Conservation (phyloP, 2,797 vertebrate species). For the Malurus splendens region DNA sequence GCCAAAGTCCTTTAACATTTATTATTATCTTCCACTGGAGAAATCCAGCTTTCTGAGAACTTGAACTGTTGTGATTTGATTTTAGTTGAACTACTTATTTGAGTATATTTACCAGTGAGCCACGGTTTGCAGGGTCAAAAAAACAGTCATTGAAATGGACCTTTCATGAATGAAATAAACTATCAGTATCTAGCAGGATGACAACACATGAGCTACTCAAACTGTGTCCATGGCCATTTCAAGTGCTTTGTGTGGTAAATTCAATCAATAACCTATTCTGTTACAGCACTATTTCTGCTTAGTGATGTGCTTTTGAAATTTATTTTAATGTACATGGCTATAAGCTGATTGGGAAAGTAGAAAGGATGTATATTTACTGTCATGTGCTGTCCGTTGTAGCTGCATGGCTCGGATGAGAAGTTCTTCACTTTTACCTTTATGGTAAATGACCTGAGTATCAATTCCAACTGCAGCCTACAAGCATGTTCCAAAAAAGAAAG, state of each 20-base stretch:
- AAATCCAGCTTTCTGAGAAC: background rate
- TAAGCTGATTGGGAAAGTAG: background rate
- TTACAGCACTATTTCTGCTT: slow-evolving; percentile 1
- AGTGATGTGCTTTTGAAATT: slow-evolving; percentile 1
- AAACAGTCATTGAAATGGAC: background rate
- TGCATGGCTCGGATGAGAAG: slow-evolving; percentile 79
- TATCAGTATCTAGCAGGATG: background rate
- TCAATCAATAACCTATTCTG: background rate
- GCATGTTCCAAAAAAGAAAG: slow-evolving; percentile 18
- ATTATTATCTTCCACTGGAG: background rate
- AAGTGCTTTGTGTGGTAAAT: background rate
- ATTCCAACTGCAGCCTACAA: slow-evolving; percentile 81
- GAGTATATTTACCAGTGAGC: background rate
- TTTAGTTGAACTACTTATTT: background rate
- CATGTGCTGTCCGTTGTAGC: slow-evolving; percentile 74
- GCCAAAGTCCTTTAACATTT: background rate
- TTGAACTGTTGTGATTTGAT: background rate
- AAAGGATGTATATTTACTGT: slow-evolving; percentile 71
- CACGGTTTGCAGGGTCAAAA: background rate
- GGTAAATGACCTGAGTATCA: slow-evolving; percentile 78
- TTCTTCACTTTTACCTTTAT: slow-evolving; percentile 76
- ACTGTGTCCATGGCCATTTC: background rate
- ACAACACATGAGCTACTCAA: background rate
- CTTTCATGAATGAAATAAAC: background rate
- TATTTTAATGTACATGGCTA: background rate